Conservation (phyloP, 1,140 invertebrate species). For the Drosophila yakuba region DNA sequence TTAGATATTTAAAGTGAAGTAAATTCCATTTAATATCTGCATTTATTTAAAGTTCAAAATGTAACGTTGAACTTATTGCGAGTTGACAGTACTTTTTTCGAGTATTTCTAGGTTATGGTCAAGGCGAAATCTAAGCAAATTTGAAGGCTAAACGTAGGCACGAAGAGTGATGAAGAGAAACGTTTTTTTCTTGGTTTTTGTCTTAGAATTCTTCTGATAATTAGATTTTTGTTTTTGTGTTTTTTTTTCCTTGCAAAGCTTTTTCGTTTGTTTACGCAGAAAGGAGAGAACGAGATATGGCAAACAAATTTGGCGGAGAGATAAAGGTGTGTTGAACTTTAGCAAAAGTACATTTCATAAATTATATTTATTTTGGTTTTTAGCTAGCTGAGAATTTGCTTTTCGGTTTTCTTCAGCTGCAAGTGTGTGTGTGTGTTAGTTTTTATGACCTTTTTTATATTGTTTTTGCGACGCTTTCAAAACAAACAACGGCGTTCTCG, state of each 20-base stretch:
- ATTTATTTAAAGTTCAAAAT: no score
- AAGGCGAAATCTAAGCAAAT: conserved; percentile 71
- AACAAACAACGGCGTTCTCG: conserved; percentile 30
- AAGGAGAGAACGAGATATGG: conserved; percentile 19
- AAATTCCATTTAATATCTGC: background rate
- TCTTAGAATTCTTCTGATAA: conserved; percentile 51
- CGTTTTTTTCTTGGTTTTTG: conserved; percentile 10
- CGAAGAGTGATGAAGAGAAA: conserved; percentile 1
- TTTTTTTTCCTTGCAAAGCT: conserved; percentile 34
- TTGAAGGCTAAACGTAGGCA: conserved; percentile 67
- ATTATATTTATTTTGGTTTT: conserved; percentile 39
- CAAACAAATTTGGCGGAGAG: conserved; percentile 27
- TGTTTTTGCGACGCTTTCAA: conserved; percentile 41
- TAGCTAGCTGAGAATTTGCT: conserved; percentile 22
- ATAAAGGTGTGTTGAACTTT: conserved; percentile 80
- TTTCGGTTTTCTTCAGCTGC: background rate
- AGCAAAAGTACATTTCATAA: conserved; percentile 50
- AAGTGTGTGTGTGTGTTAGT: conserved; percentile 3
- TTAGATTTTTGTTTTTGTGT: conserved; percentile 32
- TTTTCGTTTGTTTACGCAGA: conserved; percentile 71
- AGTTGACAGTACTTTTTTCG: conserved; percentile 14
- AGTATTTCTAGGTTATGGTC: conserved; percentile 79
- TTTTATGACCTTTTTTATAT: conserved; percentile 5
- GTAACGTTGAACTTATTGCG: background rate
- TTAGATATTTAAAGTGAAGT: no score